Evolutionary conservation across 1,140 invertebrate genomes (phyloP).

Genomic region (Drosophila melanica): DNA sequence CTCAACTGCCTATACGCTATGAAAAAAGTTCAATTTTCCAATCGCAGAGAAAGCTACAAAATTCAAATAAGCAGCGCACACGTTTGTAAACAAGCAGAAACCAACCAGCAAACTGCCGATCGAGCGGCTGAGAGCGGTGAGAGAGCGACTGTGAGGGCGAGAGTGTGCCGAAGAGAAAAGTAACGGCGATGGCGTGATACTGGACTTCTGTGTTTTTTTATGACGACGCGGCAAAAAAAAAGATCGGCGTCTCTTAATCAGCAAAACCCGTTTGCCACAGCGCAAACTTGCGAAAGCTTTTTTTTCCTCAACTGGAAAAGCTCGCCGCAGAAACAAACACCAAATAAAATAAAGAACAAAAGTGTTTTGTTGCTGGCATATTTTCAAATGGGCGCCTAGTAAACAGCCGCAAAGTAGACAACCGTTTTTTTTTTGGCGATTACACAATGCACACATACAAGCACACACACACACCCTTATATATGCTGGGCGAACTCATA

Average conservation of each 20-base stretch:
- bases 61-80: slow-evolving; percentile 48
- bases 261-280: slow-evolving; percentile 62
- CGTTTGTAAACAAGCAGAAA: slow-evolving; percentile 62
- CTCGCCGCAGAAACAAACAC: slow-evolving; percentile 12
- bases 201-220: slow-evolving; percentile 9
- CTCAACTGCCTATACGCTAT: slow-evolving; percentile 48
- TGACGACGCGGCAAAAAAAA: slow-evolving; percentile 35
- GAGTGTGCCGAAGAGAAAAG: slow-evolving; percentile 42
- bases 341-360: slow-evolving; percentile 5
- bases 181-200: slow-evolving; percentile 71
- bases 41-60: slow-evolving; percentile 68
- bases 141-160: slow-evolving; percentile 20
- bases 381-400: slow-evolving; percentile 5
- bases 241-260: slow-evolving; percentile 37
- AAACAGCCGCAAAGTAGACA: slow-evolving; percentile 37
- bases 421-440: slow-evolving; percentile 21
- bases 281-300: slow-evolving; percentile 41
- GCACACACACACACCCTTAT: not conserved
- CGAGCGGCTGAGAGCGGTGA: slow-evolving; percentile 8
- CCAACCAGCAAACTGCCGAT: slow-evolving; percentile 35
- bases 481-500: no score
- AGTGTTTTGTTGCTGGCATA: not conserved
- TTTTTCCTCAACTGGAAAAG: slow-evolving; percentile 64
- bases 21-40: slow-evolving; percentile 70
- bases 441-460: slow-evolving; percentile 21